Evolutionary conservation across 2,888 invertebrate species (phyloP).

Genomic region (Ectropis crepuscularia): DNA sequence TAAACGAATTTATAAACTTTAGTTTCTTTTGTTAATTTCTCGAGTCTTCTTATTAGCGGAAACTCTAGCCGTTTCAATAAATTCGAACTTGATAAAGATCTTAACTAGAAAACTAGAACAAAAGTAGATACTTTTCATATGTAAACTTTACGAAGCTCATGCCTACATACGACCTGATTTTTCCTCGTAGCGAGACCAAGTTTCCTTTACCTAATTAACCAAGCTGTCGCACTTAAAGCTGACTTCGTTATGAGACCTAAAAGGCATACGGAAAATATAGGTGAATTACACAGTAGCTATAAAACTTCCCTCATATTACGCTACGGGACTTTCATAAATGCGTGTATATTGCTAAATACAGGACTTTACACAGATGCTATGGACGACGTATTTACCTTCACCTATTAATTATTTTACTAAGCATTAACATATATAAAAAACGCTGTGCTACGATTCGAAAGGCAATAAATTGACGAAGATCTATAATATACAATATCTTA

Average conservation of each 20-base stretch:
- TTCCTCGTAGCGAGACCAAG: constrained; percentile 31
- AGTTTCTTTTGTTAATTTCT: no score
- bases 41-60: no score
- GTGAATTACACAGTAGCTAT: constrained; percentile 52
- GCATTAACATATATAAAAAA: no score
- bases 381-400: no score
- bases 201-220: constrained; percentile 43
- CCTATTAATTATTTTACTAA: no score
- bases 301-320: constrained; percentile 53
- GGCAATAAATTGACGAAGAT: no score
- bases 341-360: constrained; percentile 28
- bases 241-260: constrained; percentile 53
- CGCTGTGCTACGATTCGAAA: no score
- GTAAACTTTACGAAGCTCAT: constrained; percentile 16
- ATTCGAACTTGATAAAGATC: neutral
- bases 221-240: constrained; percentile 41
- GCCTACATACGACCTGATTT: constrained; percentile 43
- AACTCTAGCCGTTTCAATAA: no score
- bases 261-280: constrained; percentile 54
- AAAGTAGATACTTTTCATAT: neutral
- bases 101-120: neutral
- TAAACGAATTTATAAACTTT: no score
- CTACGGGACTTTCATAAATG: constrained; percentile 59
- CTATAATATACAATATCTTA: no score
- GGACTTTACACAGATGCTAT: no score